Evolutionary conservation across 2,888 invertebrate species (phyloP).

Genomic region (Rotaria socialis): DNA sequence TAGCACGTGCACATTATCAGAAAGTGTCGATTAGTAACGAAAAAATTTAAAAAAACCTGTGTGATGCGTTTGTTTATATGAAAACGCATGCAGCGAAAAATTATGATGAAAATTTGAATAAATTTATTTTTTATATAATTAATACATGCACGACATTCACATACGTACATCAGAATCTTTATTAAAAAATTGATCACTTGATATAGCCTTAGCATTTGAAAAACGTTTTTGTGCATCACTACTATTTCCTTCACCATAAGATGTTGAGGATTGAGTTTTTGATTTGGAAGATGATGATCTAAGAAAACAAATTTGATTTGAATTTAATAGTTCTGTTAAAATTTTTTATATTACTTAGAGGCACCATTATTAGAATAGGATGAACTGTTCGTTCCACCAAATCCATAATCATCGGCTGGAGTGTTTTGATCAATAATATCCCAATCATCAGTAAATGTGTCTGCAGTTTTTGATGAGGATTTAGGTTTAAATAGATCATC

Average conservation of each 20-base stretch:
- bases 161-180: slow-evolving; percentile 57
- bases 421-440: slow-evolving; percentile 50
- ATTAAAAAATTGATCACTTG: slow-evolving; percentile 91
- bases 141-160: neutral
- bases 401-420: neutral
- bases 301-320: too few relatives aligned
- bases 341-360: neutral
- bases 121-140: neutral
- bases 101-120: neutral
- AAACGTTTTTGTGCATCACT: slow-evolving; percentile 84
- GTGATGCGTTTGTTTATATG: neutral
- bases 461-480: neutral
- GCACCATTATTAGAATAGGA: neutral
- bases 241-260: neutral
- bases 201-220: slow-evolving; percentile 91
- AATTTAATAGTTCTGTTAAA: neutral
- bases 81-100: neutral
- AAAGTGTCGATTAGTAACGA: neutral
- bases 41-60: neutral
- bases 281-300: neutral
- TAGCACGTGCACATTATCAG: neutral
- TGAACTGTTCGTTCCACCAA: neutral
- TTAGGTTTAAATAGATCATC: neutral
- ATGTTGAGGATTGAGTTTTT: neutral
- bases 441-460: slow-evolving; percentile 52